Evolutionary conservation across 2,113 vertebrate species (phyloP), one percentile per base, ranked within the genome.

Genomic region (Peromyscus californicus): DNA sequence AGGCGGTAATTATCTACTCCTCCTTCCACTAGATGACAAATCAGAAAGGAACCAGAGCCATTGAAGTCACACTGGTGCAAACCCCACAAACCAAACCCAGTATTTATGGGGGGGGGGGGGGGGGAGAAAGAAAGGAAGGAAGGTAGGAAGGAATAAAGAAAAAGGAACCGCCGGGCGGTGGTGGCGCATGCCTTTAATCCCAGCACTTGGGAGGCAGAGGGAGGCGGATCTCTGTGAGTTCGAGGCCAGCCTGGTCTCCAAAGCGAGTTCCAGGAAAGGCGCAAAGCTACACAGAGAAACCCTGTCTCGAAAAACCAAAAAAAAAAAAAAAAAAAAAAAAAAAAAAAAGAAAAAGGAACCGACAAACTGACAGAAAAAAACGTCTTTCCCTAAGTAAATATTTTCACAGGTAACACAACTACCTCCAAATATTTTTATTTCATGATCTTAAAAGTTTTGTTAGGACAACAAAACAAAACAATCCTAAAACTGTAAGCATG

Each of bases 341-440:
- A 5, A 45, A 48, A 48, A 48, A n/a, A 45, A 45, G 45, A 45
- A 48, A 48, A 48, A 45, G n/a, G n/a, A n/a, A n/a, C n/a, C n/a
- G 65, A 70, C 33, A 22, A 22, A 39, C 70, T 51, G 3, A 59
- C 42, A 24, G 78, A 17, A 95, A 89, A 78, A 89, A 78, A 63
- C 33, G n/a, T 63, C 48, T 86, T 89, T 16, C 31, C 19, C 24
- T 42, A 93, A 65, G 39, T 54, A 94, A 93, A 45, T 33, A 92
- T 86, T 95, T 89, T 78, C 87, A 94, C 11, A 89, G 96, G 39
- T 1, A 95, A 61, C 22, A 93, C 7, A 76, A 88, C 78, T 39
- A 85, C 45, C 51, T 89, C 12, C 72, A 74, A 90, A 36, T 89
- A 85, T 19, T 65, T 45, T 95, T n/a, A 91, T 33, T 70, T 42